Base-by-base conservation (phyloP, 2,113 vertebrate genomes). In the Oncorhynchus masou region DNA sequence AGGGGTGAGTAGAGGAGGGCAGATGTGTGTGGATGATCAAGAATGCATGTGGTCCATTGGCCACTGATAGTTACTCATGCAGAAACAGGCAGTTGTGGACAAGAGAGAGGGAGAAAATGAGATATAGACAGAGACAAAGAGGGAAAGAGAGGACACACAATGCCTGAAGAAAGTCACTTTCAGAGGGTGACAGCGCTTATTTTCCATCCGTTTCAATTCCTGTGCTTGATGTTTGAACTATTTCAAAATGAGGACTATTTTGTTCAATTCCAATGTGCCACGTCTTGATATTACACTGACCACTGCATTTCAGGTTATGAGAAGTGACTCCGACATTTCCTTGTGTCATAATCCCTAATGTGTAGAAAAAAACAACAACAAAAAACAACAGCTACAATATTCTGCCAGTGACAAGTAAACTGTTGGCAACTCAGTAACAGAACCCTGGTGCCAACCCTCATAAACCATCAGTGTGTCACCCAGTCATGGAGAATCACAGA, bases 61-160 rank as follows among this genome's bases (percentile, higher is more conserved):
- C 91, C 92, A 85, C 79, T 82, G 90, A 91, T 89, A 80, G 86
- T 91, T 92, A 94, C 92, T 95, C 95, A 95, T 90, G 92, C 92
- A 94, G 92, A 94, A 86, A 92, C 86, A 86, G 92, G 88, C 86
- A 91, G 86, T 91, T 88, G 79, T 83, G 73, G 79, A 85, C 72
- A 77, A 83, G 20, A 24, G 79, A 83, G n/a, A 62, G 59, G 59
- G 59, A 62, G 59, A 62, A 62, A 62, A n/a, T 62, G n/a, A 62
- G 59, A 62, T 57, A 57, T 22, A 62, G n/a, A 62, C n/a, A 62
- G n/a, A 22, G 72, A 79, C 74, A 79, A 81, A 77, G 79, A 77
- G 71, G 81, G 74, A 75, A 45, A 76, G 73, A 78, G 49, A 86
- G 77, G 81, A 75, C 72, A 86, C 80, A 91, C 92, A 93, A 92